Evolutionary conservation across 2,113 vertebrate species (phyloP), one percentile per base, ranked within the genome.

Genomic region (Sigmodon hispidus): DNA sequence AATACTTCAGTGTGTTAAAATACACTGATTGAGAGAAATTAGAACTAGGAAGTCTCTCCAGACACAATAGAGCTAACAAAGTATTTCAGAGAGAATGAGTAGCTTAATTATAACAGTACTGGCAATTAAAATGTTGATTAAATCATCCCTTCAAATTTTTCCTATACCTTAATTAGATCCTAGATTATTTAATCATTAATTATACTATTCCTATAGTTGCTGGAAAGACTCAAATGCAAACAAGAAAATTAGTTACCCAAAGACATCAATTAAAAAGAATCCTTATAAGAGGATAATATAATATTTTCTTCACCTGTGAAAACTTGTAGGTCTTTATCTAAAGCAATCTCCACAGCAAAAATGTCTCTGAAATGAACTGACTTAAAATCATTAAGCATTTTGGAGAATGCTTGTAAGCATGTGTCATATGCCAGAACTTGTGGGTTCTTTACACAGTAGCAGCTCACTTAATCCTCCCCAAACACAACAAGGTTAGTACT

Each of bases 111-210:
- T 90, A 94, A 89, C 8, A 90, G 59, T n/a, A 76, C 70, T 90
- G 61, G 55, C 63, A 76, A 91, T 91, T 96, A 95, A 92, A 89
- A 55, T 93, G 59, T 61, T 92, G 81, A 95, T 80, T 94, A 94
- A 96, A 72, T 83, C 65, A 91, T 57, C 69, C 76, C 87, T 88
- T 86, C 80, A 90, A 88, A 69, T 43, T 92, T 90, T 96, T 88
- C 72, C 48, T 73, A 87, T 73, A 87, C 97, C 97, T 96, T 93
- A 96, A 95, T 93, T 90, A 86, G 57, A 88, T 89, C 89, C 90
- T 87, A 93, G 92, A 94, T 80, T n/a, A 16, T 91, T 94, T 90
- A 73, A 93, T 93, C 87, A 94, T 89, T 90, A 94, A 93, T 95
- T 91, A 92, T 2, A 63, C 45, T 77, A 94, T 43, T 76, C 91